Percentiles rank a stretch among this genome's conserved stretches.
Conservation (phyloP, 2,797 vertebrate species). For the Pitangus sulphuratus region DNA sequence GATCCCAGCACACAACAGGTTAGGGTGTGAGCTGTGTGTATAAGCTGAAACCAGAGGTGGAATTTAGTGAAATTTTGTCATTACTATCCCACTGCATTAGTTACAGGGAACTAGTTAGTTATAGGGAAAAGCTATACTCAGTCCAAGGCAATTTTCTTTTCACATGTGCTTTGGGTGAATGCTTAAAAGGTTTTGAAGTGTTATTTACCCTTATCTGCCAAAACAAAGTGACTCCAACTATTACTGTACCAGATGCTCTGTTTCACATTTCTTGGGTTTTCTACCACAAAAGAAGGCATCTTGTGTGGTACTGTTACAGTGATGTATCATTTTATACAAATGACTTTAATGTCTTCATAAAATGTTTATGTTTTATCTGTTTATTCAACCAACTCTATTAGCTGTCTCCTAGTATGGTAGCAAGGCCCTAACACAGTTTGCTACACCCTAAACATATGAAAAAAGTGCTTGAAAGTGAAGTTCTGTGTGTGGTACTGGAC, state of each 20-base stretch:
- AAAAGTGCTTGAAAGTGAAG: neutral
- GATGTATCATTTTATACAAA: neutral
- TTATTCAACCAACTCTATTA: neutral
- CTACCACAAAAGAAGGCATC: neutral
- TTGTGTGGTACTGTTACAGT: neutral
- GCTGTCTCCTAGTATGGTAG: neutral
- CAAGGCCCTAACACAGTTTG: neutral
- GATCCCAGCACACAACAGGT: neutral
- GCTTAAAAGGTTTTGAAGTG: neutral
- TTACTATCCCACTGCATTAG: neutral
- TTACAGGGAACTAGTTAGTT: neutral
- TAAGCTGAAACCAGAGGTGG: neutral
- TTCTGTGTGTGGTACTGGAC: neutral
- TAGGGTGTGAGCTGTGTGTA: accelerated
- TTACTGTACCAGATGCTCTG: neutral
- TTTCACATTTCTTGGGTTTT: neutral
- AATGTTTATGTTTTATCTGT: neutral
- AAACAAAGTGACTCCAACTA: neutral
- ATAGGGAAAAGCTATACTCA: neutral
- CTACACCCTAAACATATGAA: neutral
- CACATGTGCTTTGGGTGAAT: neutral
- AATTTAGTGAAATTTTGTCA: neutral
- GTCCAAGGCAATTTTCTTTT: neutral
- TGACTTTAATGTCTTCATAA: neutral
- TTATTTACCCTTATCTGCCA: neutral